Conservation (phyloP, 53 echinoderm and acorn worm species). For the Henricia sp. region DNA sequence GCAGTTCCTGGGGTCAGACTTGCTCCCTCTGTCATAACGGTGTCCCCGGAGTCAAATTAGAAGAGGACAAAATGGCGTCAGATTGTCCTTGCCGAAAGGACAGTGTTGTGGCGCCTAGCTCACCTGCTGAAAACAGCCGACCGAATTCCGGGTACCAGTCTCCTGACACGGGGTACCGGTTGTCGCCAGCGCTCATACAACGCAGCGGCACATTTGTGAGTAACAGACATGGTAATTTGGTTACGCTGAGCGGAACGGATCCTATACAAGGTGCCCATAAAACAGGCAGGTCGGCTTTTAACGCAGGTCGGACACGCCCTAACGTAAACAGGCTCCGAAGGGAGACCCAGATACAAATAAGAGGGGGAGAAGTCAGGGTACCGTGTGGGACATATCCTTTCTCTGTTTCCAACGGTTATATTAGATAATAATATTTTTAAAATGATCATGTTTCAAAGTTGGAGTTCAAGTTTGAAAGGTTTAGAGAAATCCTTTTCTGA, state of each 20-base stretch:
- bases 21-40: slow-evolving; percentile 73
- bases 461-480: no score
- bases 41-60: slow-evolving; percentile 60
- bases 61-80: slow-evolving; percentile 46
- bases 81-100: slow-evolving; percentile 75
- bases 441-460: no score
- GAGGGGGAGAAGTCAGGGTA: slow-evolving; percentile 39
- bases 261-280: slow-evolving; percentile 61
- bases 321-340: slow-evolving; percentile 79
- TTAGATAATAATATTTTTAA: not conserved
- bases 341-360: slow-evolving; percentile 51
- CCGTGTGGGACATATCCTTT: slow-evolving; percentile 27
- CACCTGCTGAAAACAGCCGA: not conserved
- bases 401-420: slow-evolving; percentile 39
- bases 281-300: slow-evolving; percentile 74
- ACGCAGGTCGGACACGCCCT: slow-evolving; percentile 70
- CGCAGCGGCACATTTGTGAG: slow-evolving; percentile 86
- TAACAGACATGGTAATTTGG: slow-evolving; percentile 74
- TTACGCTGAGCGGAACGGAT: slow-evolving; percentile 72
- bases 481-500: no score
- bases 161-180: slow-evolving; percentile 3
- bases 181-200: slow-evolving; percentile 59
- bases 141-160: slow-evolving; percentile 4
- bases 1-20: slow-evolving; percentile 82
- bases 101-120: slow-evolving; percentile 66